Conservation (phyloP, 2,797 vertebrate genomes). For the Allobates femoralis region DNA sequence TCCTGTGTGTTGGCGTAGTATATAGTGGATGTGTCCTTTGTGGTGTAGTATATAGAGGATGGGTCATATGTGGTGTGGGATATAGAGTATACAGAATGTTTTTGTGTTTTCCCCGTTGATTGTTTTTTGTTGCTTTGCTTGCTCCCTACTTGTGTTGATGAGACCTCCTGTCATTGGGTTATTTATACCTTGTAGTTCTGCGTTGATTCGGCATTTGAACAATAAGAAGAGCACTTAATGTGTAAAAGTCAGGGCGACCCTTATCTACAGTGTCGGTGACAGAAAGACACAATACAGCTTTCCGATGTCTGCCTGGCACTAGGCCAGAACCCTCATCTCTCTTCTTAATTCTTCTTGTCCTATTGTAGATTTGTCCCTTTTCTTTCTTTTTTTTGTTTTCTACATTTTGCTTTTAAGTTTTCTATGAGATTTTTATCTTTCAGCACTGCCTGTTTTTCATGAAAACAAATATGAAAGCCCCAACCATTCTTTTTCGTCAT, state of each 20-base stretch:
- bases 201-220: slow-evolving; percentile 24
- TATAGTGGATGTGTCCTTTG: no score
- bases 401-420: background rate
- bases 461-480: no score
- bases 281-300: slow-evolving; percentile 21
- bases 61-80: no score
- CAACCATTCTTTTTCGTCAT: no score
- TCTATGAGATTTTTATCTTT: background rate
- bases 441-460: background rate
- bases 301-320: slow-evolving; percentile 39
- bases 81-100: background rate
- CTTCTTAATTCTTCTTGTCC: background rate
- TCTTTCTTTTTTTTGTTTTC: background rate
- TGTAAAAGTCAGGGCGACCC: slow-evolving; percentile 28
- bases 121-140: background rate
- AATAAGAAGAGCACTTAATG: slow-evolving; percentile 24
- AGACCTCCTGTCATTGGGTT: slow-evolving; percentile 58
- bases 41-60: background rate
- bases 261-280: slow-evolving; percentile 33
- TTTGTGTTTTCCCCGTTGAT: background rate
- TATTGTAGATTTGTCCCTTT: background rate
- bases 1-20: no score
- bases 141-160: background rate
- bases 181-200: slow-evolving; percentile 38
- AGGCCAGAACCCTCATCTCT: background rate